A percentile compares a stretch with the other conserved stretches of the same genome.
These are phyloP conservation scores for Pelecanus crispus DNA, from an alignment of 2,113 vertebrate species.

Conservation along the genomic window DNA sequence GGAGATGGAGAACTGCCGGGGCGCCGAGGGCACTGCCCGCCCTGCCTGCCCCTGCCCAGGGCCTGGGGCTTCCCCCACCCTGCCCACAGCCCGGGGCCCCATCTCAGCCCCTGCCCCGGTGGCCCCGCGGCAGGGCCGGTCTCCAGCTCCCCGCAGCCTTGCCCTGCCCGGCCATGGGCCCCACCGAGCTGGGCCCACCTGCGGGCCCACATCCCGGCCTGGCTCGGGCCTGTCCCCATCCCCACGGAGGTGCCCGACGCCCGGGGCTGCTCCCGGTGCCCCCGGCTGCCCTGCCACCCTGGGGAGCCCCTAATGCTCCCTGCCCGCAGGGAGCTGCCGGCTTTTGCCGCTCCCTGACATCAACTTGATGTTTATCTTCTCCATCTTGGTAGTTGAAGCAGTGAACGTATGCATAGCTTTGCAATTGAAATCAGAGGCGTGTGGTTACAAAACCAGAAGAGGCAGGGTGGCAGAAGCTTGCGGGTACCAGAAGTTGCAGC, in stretches of 20 bases:
- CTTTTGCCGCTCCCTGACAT: background rate
- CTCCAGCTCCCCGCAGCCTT: background rate
- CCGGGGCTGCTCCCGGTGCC: fast-evolving
- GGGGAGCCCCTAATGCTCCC: background rate
- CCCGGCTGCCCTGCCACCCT: background rate
- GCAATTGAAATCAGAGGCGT: background rate
- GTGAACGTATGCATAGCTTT: fast-evolving
- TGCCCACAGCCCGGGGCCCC: background rate
- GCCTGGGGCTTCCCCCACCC: background rate
- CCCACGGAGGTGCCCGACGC: background rate
- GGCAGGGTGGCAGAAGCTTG: background rate
- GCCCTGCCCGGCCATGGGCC: too few species aligned
- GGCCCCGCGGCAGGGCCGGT: fast-evolving
- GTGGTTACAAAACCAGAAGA: background rate
- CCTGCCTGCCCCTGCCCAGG: background rate
- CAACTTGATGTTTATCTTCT: background rate
- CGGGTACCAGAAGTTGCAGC: background rate
- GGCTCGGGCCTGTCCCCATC: background rate
- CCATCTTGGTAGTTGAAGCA: background rate
- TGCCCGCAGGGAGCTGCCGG: too few species aligned
- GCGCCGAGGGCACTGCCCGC: background rate
- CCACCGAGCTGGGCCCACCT: background rate
- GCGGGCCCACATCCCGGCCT: fast-evolving
- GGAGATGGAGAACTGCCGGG: background rate
- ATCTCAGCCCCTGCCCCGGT: background rate